phyloP scores from a whole-genome alignment of 2,113 vertebrate genomes.

The Melanotaenia duboulayi region DNA sequence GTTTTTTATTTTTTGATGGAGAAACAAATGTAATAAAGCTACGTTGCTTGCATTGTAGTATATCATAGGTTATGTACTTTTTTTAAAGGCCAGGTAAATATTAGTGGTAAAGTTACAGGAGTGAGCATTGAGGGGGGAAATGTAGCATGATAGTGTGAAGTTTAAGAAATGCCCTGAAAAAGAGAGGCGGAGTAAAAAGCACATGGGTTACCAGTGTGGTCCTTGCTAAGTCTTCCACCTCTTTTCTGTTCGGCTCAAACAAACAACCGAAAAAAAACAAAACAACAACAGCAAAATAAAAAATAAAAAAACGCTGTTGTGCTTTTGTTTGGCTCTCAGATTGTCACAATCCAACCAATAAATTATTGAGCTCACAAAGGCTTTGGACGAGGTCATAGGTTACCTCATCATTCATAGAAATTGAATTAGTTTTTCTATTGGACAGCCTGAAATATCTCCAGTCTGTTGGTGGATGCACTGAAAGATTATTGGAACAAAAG shows the following conservation, averaged over 20 bases:
- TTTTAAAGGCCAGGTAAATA: not conserved
- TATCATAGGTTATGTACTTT: too few relatives aligned
- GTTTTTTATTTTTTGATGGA: not conserved
- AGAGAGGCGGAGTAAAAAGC: not conserved
- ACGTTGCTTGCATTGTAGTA: too few relatives aligned
- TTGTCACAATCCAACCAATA: not conserved
- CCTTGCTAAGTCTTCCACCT: not conserved
- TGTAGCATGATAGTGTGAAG: not conserved
- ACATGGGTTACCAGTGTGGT: too few relatives aligned
- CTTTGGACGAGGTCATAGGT: not conserved
- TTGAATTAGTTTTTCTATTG: not conserved
- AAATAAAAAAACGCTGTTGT: not conserved
- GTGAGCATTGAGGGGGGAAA: not conserved
- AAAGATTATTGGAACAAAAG: too few relatives aligned
- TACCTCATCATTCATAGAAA: not conserved
- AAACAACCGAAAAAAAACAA: not conserved
- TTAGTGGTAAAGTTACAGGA: not conserved
- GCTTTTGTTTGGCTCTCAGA: not conserved
- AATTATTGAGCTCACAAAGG: not conserved
- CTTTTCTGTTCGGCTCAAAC: not conserved
- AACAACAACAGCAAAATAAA: too few relatives aligned
- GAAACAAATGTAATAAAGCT: too few relatives aligned
- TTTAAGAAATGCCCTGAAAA: not conserved
- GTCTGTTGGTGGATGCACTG: not conserved
- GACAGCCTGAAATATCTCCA: not conserved